Conservation (phyloP, 2,888 invertebrate species). For the Troglohyphantes excavatus region DNA sequence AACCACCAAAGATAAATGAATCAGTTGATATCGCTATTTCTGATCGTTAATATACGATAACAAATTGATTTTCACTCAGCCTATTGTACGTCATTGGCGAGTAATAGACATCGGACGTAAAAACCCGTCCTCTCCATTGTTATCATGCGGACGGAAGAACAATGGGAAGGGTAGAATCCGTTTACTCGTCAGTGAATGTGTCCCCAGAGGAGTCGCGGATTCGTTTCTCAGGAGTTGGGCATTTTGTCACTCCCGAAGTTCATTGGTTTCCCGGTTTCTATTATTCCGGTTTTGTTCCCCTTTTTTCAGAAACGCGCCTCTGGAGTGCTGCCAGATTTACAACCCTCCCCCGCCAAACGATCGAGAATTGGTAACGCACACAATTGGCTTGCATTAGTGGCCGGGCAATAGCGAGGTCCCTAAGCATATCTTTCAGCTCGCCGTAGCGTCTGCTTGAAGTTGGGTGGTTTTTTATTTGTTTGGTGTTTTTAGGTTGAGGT, state of each 20-base stretch:
- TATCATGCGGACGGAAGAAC: not conserved
- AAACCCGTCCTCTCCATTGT: constrained; percentile 10
- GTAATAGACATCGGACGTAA: not conserved
- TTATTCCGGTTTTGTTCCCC: constrained; percentile 6
- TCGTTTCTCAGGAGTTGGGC: constrained; percentile 13
- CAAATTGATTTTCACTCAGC: not conserved
- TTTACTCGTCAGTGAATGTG: constrained; percentile 22
- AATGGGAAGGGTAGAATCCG: constrained; percentile 1
- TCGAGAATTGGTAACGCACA: constrained; percentile 25
- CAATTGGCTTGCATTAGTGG: constrained; percentile 10
- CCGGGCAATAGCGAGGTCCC: not conserved
- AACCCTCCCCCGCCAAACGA: not conserved
- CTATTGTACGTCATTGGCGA: not conserved
- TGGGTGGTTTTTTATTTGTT: not conserved
- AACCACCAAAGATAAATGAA: no score
- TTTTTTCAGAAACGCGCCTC: not conserved
- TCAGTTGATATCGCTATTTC: not conserved
- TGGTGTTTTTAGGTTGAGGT: not conserved
- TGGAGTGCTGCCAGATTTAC: constrained; percentile 35
- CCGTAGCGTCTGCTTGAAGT: not conserved
- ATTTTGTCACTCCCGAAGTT: constrained; percentile 31
- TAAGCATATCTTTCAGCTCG: not conserved
- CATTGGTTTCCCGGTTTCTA: constrained; percentile 17
- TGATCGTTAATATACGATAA: constrained; percentile 8
- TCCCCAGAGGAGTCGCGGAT: not conserved